These are phyloP conservation scores for Brachyopa scutellaris DNA, from an alignment of 2,888 invertebrate species.

Conservation along the genomic window DNA sequence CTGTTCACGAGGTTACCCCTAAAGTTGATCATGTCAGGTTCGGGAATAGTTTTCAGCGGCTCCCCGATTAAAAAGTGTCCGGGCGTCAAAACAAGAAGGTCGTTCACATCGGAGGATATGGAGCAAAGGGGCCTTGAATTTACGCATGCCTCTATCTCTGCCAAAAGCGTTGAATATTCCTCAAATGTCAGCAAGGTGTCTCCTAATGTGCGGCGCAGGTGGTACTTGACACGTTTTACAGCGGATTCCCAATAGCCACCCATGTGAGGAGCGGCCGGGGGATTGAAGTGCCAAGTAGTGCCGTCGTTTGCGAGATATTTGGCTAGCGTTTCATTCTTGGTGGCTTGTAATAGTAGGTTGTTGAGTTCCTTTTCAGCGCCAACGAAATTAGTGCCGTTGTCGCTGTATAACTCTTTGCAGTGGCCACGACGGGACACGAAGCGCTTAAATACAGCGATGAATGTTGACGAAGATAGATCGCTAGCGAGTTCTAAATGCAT, in stretches of 20 bases:
- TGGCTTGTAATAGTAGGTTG: background rate
- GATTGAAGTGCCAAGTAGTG: constrained; percentile 21
- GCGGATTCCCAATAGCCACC: constrained; percentile 25
- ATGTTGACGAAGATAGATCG: constrained; percentile 19
- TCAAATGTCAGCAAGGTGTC: constrained; percentile 14
- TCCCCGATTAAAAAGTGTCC: constrained; percentile 2
- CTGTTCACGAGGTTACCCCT: background rate
- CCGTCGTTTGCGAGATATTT: background rate
- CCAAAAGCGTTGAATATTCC: constrained; percentile 10
- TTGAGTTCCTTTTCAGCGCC: constrained; percentile 17
- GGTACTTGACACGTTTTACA: constrained; percentile 21
- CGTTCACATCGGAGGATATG: background rate
- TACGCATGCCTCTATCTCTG: constrained; percentile 25
- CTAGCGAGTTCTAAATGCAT: constrained; percentile 22
- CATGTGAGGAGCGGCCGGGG: constrained; percentile 19
- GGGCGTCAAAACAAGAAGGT: background rate
- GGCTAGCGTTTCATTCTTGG: background rate
- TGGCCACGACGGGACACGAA: no score
- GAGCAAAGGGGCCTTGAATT: constrained; percentile 6
- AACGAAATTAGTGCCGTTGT: constrained; percentile 26
- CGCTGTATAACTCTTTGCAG: background rate
- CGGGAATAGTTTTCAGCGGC: background rate
- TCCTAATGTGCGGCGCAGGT: background rate
- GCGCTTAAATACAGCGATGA: background rate
- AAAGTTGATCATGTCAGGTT: background rate